Percentiles rank a stretch among this genome's conserved stretches.
Evolutionary conservation across 2,888 invertebrate species (phyloP).

Genomic region (Corythucha ciliata): DNA sequence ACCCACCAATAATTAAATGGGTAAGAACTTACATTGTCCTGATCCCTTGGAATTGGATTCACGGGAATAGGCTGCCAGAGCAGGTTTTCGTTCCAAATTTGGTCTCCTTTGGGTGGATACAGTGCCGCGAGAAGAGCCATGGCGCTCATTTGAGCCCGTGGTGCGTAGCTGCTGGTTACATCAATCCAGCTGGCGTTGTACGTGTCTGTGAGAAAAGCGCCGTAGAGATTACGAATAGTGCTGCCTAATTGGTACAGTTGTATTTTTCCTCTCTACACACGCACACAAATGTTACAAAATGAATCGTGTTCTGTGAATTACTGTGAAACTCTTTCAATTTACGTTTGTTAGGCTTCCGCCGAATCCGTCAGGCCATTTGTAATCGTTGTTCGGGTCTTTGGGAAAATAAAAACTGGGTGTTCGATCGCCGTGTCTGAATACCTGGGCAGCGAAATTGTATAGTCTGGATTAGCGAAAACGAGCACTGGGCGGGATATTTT

Average conservation of each 20-base stretch:
- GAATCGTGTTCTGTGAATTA: not conserved
- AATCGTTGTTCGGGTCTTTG: conserved; percentile 67
- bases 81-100: conserved; percentile 51
- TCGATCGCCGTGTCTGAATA: conserved; percentile 83
- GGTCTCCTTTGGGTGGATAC: conserved; percentile 52
- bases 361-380: conserved; percentile 65
- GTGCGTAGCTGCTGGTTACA: conserved; percentile 40
- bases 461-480: too few relatives aligned
- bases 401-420: conserved; percentile 70
- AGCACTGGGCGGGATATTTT: too few relatives aligned
- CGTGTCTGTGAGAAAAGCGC: conserved; percentile 49
- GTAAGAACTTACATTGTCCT: conserved; percentile 66
- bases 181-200: conserved; percentile 53
- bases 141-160: conserved; percentile 58
- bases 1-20: not conserved
- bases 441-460: conserved; percentile 18
- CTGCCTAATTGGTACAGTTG: conserved; percentile 56
- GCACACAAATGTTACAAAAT: conserved; percentile 7
- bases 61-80: conserved; percentile 79
- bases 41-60: conserved; percentile 57
- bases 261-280: conserved; percentile 52
- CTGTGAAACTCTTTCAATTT: conserved; percentile 33
- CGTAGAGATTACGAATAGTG: conserved; percentile 54
- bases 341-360: conserved; percentile 84
- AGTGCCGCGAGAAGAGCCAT: conserved; percentile 60